phyloP scores from a whole-genome alignment of 2,888 invertebrate species.

The Molorchus minor region DNA sequence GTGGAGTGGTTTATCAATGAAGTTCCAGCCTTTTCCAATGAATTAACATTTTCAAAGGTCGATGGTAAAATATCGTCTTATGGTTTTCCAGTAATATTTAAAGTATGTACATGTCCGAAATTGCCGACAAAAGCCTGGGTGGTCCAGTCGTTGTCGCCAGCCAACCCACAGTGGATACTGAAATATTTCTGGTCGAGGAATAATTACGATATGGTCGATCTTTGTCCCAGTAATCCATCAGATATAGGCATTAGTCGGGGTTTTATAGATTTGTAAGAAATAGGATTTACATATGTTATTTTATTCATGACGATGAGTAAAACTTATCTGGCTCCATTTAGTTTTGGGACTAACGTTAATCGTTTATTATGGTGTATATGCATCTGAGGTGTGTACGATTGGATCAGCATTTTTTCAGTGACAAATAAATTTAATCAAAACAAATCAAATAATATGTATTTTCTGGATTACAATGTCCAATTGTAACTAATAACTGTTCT shows the following conservation, averaged over 20 bases:
- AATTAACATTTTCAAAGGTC: constrained; percentile 22
- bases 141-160: constrained; percentile 15
- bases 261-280: constrained; percentile 20
- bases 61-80: constrained; percentile 12
- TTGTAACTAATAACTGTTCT: too few relatives aligned
- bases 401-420: too few relatives aligned
- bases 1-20: constrained; percentile 13
- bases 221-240: constrained; percentile 19
- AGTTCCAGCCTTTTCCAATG: neutral
- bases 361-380: too few relatives aligned
- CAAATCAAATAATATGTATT: too few relatives aligned
- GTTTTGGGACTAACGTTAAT: constrained; percentile 5
- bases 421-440: too few relatives aligned
- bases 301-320: constrained; percentile 28
- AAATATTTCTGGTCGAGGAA: constrained; percentile 13
- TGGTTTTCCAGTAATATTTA: constrained; percentile 4
- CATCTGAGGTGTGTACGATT: too few relatives aligned
- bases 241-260: constrained; percentile 19
- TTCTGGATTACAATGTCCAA: too few relatives aligned
- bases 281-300: constrained; percentile 37
- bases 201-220: constrained; percentile 14
- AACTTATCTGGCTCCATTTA: constrained; percentile 34
- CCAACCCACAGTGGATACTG: neutral
- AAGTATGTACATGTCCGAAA: constrained; percentile 13
- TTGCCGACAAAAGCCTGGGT: constrained; percentile 21